Percentiles rank a stretch among this genome's conserved stretches.
Evolutionary conservation across 2,888 invertebrate genomes (phyloP).

Genomic region (Microplitis deprimator): DNA sequence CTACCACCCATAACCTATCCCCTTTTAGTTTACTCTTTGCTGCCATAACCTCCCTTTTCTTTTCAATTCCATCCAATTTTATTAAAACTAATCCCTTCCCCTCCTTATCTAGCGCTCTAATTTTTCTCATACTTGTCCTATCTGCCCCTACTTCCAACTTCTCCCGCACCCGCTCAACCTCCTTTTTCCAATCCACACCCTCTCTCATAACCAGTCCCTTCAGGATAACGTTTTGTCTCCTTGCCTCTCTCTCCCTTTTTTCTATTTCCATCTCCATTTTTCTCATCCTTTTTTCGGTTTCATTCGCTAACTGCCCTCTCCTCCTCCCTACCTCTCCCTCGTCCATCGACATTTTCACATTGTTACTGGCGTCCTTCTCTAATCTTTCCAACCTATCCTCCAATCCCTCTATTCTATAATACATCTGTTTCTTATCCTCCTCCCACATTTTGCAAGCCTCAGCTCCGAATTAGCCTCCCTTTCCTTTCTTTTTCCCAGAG

Average conservation of each 20-base stretch:
- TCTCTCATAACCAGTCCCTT: background rate
- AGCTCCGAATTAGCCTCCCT: background rate
- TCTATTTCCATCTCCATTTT: background rate
- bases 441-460: background rate
- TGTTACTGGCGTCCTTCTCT: background rate
- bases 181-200: background rate
- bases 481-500: background rate
- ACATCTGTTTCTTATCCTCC: background rate
- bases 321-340: background rate
- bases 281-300: background rate
- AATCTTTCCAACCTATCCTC: background rate
- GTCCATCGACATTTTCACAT: background rate
- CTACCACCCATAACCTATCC: background rate
- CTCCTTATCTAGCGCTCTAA: background rate
- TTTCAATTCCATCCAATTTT: background rate
- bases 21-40: background rate
- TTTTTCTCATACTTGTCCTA: background rate
- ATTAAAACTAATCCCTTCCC: background rate
- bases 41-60: background rate
- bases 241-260: background rate
- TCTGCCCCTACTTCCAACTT: background rate
- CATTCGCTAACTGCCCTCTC: background rate
- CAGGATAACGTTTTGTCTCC: background rate
- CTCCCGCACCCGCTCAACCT: background rate
- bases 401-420: background rate